Base-by-base conservation (phyloP, 1,140 invertebrate genomes). In the Propsilocerus akamusi region DNA sequence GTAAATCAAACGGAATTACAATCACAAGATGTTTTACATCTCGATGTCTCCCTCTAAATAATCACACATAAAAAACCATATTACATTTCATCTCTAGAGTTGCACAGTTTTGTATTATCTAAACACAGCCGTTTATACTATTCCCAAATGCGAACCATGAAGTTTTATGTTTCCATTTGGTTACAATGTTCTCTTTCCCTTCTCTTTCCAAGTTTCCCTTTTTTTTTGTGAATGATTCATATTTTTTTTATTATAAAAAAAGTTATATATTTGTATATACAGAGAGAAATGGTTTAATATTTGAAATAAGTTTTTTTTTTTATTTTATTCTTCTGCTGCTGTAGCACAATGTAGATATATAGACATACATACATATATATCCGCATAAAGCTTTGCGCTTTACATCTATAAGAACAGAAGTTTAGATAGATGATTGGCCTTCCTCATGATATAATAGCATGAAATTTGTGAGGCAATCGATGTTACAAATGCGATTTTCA, bases 121-220 rank as follows among this genome's bases (percentile, higher is more conserved):
- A n/a, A n/a, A n/a, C n/a, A n/a, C n/a, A n/a, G n/a, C n/a, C 34
- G 17, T 17, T 41, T 8, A 41, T 41, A 41, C 17, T 41, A 10
- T 17, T 41, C 34, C 34, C 14, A 41, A 41, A 20, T 41, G 34
- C 51, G 14, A 48, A 32, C 23, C 30, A 46, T 34, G 8, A 28
- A n/a, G 22, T 51, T 32, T 47, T 47, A 47, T 47, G 6, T 47
- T 26, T 49, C 25, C 48, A 11, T 46, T 26, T 34, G 6, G 11
- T 37, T 34, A 11, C 14, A 46, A 46, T 48, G n/a, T 50, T 46
- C 25, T 46, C 25, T 4, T 46, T 24, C 14, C 8, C 11, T 51
- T 47, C 8, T 28, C 25, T 5, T 17, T 28, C 26, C 11, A 3
- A 3, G 3, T 49, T 23, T 48, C 25, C n/a, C 14, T 48, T 25